Evolutionary conservation across 1,140 invertebrate genomes (phyloP).

Genomic region (Anastrepha ludens): DNA sequence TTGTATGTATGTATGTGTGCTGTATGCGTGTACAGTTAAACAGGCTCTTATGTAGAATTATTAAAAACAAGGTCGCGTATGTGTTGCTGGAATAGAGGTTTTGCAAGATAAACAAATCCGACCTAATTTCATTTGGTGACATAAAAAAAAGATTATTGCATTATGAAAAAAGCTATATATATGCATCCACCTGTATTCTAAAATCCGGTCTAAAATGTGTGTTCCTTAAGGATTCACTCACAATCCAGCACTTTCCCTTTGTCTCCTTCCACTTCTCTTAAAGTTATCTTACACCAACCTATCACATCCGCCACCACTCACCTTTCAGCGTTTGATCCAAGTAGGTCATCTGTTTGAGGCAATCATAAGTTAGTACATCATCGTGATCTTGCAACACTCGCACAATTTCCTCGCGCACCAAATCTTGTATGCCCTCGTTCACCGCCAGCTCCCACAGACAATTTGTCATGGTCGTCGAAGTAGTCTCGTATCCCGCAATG

Average conservation of each 20-base stretch:
- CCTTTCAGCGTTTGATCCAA: conserved; percentile 63
- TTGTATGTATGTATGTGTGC: not conserved
- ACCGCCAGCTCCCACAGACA: conserved; percentile 71
- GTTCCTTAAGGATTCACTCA: no score
- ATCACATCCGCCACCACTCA: conserved; percentile 61
- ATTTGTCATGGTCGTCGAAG: conserved; percentile 74
- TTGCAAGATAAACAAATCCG: not conserved
- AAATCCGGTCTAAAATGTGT: no score
- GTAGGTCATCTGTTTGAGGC: conserved; percentile 67
- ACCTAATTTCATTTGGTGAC: not conserved
- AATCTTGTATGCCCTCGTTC: conserved; percentile 75
- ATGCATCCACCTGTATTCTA: no score
- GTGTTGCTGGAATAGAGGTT: not conserved
- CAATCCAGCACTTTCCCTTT: no score
- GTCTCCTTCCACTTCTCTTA: not conserved
- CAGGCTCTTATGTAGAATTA: not conserved
- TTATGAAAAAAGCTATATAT: not conserved
- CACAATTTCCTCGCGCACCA: conserved; percentile 75
- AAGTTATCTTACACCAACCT: no score
- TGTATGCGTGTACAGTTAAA: not conserved
- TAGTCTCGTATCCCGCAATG: conserved; percentile 70
- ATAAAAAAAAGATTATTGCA: not conserved
- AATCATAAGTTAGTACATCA: conserved; percentile 66
- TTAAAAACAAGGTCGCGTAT: not conserved
- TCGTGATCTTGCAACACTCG: conserved; percentile 58